These are phyloP conservation scores for Burhinus oedicnemus DNA, from an alignment of 2,113 vertebrate genomes.

Conservation along the genomic window DNA sequence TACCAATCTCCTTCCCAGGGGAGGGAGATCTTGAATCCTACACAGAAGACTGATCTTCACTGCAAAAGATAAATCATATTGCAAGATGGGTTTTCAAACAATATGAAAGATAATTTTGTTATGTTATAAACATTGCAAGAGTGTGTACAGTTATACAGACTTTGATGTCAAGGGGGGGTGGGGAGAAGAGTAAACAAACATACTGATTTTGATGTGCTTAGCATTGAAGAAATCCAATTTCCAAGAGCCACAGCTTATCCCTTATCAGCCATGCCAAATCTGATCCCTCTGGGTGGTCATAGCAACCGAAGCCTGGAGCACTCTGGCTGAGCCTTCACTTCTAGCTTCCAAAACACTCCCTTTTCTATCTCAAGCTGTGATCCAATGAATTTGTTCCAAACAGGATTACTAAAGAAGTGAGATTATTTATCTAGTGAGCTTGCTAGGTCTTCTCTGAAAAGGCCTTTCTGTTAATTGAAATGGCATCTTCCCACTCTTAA, in stretches of 20 bases:
- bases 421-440: not conserved
- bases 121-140: not conserved
- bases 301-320: not conserved
- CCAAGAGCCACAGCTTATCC: not conserved
- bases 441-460: not conserved
- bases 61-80: not conserved
- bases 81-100: not conserved
- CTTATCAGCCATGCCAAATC: not conserved
- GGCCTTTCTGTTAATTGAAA: not conserved
- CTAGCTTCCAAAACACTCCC: not conserved
- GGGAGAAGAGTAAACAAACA: not conserved
- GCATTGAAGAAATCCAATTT: not conserved
- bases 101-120: not conserved
- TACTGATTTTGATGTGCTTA: not conserved
- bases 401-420: not conserved
- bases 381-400: not conserved
- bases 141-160: not conserved
- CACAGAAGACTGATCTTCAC: not conserved
- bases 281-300: slow-evolving; percentile 2
- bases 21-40: not conserved
- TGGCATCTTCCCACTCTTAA: not conserved
- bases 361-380: slow-evolving; percentile 5
- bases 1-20: not conserved
- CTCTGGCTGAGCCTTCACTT: not conserved
- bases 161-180: not conserved